Percentiles rank a stretch among this genome's conserved stretches.
These are phyloP conservation scores for Shinisaurus crocodilurus DNA, from an alignment of 2,113 vertebrate genomes.

Conservation along the genomic window DNA sequence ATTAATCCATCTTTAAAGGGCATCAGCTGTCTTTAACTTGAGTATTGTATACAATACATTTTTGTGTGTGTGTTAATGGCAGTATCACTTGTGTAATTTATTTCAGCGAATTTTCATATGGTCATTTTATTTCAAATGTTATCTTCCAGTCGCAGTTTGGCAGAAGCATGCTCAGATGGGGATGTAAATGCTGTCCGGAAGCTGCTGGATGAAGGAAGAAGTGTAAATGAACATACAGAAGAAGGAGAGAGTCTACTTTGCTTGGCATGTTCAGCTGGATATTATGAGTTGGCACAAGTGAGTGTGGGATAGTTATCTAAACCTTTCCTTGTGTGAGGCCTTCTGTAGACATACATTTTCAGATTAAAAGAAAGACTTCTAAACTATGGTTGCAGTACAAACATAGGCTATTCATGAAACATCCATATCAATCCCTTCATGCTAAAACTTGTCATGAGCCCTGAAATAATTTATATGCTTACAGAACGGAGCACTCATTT, in stretches of 20 bases:
- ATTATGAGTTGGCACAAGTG: constrained; percentile 99
- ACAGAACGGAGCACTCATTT: not conserved
- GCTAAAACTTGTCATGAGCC: not conserved
- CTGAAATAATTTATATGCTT: not conserved
- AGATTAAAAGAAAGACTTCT: not conserved
- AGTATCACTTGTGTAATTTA: accelerated
- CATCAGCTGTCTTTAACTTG: not conserved
- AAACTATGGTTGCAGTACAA: not conserved
- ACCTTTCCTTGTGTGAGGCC: not conserved
- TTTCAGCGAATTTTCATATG: constrained; percentile 10
- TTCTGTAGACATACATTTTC: not conserved
- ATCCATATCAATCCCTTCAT: not conserved
- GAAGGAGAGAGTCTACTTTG: constrained; percentile 98
- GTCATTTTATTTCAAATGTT: constrained; percentile 47
- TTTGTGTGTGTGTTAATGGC: not conserved
- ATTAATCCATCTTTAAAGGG: not conserved
- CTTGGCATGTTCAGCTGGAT: constrained; percentile 96
- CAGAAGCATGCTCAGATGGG: constrained; percentile 98
- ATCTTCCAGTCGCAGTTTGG: constrained; percentile 96
- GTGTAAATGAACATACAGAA: constrained; percentile 97
- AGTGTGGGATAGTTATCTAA: constrained; percentile 37
- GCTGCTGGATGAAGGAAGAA: constrained; percentile 95
- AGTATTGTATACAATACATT: not conserved
- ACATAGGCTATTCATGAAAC: not conserved
- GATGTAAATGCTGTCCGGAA: constrained; percentile 98